A percentile compares a stretch with the other conserved stretches of the same genome.
Conservation (phyloP, 2,888 invertebrate species). For the Nematopogon swammerdamellus region DNA sequence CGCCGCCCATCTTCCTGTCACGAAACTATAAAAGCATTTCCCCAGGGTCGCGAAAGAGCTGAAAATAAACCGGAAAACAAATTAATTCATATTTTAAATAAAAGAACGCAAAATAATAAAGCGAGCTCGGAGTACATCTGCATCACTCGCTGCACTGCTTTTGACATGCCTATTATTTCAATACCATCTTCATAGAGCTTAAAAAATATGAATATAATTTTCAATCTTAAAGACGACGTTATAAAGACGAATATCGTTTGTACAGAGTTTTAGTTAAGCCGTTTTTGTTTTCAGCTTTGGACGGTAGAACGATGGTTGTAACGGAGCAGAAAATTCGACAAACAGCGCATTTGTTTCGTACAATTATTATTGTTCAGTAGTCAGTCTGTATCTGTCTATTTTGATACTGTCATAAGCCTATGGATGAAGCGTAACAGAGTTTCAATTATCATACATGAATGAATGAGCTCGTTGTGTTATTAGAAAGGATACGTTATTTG, state of each 20-base stretch:
- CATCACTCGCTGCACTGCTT: constrained; percentile 37
- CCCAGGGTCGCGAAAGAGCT: background rate
- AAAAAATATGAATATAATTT: background rate
- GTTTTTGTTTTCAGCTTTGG: background rate
- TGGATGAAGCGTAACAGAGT: too few relatives aligned
- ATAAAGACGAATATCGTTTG: background rate
- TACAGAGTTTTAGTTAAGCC: background rate
- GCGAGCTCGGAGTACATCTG: constrained; percentile 44
- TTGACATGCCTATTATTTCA: constrained; percentile 46
- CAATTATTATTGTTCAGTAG: background rate
- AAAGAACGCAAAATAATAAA: constrained; percentile 50
- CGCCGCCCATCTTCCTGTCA: too few relatives aligned
- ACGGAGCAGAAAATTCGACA: background rate
- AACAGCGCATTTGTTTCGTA: background rate
- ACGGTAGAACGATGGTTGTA: background rate
- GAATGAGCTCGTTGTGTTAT: too few relatives aligned
- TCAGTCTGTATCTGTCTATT: too few relatives aligned
- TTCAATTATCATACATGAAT: too few relatives aligned
- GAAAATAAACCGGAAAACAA: constrained; percentile 31
- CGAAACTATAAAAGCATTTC: too few relatives aligned
- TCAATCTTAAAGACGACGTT: background rate
- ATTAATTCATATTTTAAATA: constrained; percentile 52
- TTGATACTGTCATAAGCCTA: too few relatives aligned
- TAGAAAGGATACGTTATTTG: too few relatives aligned
- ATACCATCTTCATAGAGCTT: background rate